These are phyloP conservation scores for Neosilurus mollespiculum DNA, from an alignment of 2,797 vertebrate genomes.

Conservation along the genomic window DNA sequence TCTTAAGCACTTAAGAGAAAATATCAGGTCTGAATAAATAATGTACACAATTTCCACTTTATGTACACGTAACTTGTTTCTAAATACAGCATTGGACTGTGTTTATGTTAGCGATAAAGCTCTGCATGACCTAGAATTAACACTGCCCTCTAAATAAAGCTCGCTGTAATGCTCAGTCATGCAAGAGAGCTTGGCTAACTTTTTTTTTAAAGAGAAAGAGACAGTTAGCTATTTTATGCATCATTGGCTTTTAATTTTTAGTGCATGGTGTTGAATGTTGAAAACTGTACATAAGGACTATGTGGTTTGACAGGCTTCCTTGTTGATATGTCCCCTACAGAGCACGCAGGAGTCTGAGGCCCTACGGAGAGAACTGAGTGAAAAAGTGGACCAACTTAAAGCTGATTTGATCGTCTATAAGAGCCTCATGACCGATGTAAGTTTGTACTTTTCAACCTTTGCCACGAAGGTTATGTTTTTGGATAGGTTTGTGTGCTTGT, in stretches of 20 bases:
- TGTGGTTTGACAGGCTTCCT: not conserved
- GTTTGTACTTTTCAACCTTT: slow-evolving; percentile 59
- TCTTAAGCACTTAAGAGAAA: slow-evolving; percentile 16
- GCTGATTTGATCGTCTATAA: slow-evolving; percentile 97
- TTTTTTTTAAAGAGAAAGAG: not conserved
- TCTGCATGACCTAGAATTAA: not conserved
- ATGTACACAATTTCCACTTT: not conserved
- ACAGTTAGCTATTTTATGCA: not conserved
- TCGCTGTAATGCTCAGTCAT: not conserved
- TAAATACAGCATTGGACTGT: not conserved
- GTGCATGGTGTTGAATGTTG: not conserved
- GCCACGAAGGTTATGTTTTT: too few species aligned
- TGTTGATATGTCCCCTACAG: slow-evolving; percentile 63
- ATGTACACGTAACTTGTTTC: not conserved
- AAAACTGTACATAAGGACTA: not conserved
- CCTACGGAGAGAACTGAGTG: slow-evolving; percentile 86
- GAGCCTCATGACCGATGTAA: slow-evolving; percentile 96
- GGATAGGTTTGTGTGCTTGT: too few species aligned
- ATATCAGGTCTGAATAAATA: not conserved
- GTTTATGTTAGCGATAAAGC: not conserved
- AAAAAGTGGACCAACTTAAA: slow-evolving; percentile 92
- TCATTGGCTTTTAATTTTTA: not conserved
- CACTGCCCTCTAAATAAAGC: not conserved
- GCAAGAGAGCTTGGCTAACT: not conserved
- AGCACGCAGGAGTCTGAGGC: slow-evolving; percentile 83